phyloP scores from a whole-genome alignment of 2,888 invertebrate species.

The Athalia rosae region DNA sequence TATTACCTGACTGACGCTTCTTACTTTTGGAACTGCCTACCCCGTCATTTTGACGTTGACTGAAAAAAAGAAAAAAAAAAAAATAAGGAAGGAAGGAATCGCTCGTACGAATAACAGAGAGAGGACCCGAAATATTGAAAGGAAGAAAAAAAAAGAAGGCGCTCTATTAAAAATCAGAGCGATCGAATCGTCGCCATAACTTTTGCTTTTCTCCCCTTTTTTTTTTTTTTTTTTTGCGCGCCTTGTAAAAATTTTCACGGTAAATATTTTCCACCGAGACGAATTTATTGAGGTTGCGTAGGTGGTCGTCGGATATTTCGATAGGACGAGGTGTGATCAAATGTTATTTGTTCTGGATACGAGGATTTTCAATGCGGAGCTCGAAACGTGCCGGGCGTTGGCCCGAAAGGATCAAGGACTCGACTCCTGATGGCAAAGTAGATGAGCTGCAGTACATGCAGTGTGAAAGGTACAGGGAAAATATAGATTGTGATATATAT shows the following conservation, averaged over 20 bases:
- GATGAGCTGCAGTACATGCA: too few relatives aligned
- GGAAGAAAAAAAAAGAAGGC: too few relatives aligned
- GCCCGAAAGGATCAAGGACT: constrained; percentile 57
- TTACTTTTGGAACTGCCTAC: not conserved
- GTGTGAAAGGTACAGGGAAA: not conserved
- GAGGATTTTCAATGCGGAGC: constrained; percentile 47
- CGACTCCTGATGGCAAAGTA: constrained; percentile 15
- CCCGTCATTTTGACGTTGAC: not conserved
- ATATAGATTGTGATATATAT: too few relatives aligned
- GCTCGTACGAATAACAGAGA: not conserved
- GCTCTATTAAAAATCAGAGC: too few relatives aligned
- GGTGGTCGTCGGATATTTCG: constrained; percentile 57
- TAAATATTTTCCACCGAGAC: not conserved
- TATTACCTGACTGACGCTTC: constrained; percentile 33
- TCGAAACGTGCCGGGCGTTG: constrained; percentile 60
- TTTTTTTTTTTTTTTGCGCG: too few relatives aligned
- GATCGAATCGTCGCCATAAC: too few relatives aligned
- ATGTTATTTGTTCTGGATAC: constrained; percentile 61
- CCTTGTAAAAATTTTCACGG: too few relatives aligned
- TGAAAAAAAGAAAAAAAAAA: not conserved
- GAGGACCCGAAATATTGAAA: not conserved
- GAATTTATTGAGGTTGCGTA: not conserved
- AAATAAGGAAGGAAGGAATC: not conserved
- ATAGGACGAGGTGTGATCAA: constrained; percentile 56
- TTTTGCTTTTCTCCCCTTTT: too few relatives aligned